phyloP scores from a whole-genome alignment of 53 echinoderm and acorn worm genomes.

The Patiria pectinifera region DNA sequence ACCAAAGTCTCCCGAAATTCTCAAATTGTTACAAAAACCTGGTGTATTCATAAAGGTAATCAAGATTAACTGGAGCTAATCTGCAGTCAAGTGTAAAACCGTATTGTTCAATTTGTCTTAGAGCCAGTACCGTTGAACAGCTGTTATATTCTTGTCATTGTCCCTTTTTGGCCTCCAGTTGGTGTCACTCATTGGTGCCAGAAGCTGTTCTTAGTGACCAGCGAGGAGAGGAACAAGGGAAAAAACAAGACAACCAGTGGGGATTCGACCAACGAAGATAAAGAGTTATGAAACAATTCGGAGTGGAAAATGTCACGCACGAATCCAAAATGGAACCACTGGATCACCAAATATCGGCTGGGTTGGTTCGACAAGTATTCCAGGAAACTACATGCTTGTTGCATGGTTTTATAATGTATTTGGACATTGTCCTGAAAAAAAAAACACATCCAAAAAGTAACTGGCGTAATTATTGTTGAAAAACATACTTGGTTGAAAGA shows the following conservation, averaged over 20 bases:
- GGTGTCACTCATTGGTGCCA: constrained; percentile 44
- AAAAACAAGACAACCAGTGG: not conserved
- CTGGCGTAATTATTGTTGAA: no score
- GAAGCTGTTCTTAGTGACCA: constrained; percentile 48
- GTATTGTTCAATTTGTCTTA: no score
- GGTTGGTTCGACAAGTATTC: not conserved
- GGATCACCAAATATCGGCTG: not conserved
- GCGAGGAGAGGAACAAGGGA: constrained; percentile 23
- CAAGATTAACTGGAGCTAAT: no score
- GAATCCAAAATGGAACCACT: not conserved
- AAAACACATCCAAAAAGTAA: no score
- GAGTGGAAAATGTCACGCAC: not conserved
- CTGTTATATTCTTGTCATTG: not conserved
- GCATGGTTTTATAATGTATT: no score
- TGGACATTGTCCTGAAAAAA: no score
- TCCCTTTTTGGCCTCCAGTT: not conserved
- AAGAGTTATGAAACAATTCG: not conserved
- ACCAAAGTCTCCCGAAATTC: no score
- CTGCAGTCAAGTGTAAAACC: no score
- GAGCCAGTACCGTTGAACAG: no score
- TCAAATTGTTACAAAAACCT: no score
- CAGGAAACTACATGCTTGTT: not conserved
- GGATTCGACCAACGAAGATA: not conserved
- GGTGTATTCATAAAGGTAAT: no score
- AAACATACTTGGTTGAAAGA: no score